phyloP scores from a whole-genome alignment of 2,888 invertebrate species.

The Ormia ochracea region DNA sequence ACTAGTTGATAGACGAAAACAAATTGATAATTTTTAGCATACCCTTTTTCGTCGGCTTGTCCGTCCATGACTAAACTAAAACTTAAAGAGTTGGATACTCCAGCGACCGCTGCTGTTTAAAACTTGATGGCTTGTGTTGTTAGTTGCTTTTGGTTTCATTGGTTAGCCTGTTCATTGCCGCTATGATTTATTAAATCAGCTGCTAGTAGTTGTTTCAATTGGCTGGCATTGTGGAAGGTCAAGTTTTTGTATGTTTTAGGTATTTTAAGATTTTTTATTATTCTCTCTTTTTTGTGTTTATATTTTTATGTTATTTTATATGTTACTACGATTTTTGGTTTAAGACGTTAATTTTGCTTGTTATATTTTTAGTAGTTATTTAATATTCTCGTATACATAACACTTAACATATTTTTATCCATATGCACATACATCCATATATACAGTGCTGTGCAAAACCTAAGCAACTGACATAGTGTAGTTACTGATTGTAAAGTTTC shows the following conservation, averaged over 20 bases:
- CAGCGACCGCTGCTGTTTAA: slow-evolving; percentile 56
- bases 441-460: no score
- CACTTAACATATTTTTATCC: not conserved
- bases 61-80: slow-evolving; percentile 57
- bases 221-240: slow-evolving; percentile 76
- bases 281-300: slow-evolving; percentile 8
- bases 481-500: no score
- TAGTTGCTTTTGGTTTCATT: slow-evolving; percentile 1
- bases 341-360: slow-evolving; percentile 1
- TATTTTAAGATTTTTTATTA: slow-evolving; percentile 6
- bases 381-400: not conserved
- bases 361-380: slow-evolving; percentile 12
- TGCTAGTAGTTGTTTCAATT: slow-evolving; percentile 65
- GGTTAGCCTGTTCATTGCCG: slow-evolving; percentile 10
- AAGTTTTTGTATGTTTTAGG: slow-evolving; percentile 69
- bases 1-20: slow-evolving; percentile 5
- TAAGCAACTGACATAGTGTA: no score
- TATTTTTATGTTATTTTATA: slow-evolving; percentile 15
- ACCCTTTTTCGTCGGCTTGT: not conserved
- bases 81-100: slow-evolving; percentile 56
- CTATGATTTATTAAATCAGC: slow-evolving; percentile 20
- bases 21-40: slow-evolving; percentile 41
- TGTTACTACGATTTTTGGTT: slow-evolving; percentile 24
- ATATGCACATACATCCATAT: not conserved
- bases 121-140: slow-evolving; percentile 24